Evolutionary conservation across 2,888 invertebrate genomes (phyloP), one percentile per base, ranked within the genome.

Genomic region (Didymodactylos carnosus): DNA sequence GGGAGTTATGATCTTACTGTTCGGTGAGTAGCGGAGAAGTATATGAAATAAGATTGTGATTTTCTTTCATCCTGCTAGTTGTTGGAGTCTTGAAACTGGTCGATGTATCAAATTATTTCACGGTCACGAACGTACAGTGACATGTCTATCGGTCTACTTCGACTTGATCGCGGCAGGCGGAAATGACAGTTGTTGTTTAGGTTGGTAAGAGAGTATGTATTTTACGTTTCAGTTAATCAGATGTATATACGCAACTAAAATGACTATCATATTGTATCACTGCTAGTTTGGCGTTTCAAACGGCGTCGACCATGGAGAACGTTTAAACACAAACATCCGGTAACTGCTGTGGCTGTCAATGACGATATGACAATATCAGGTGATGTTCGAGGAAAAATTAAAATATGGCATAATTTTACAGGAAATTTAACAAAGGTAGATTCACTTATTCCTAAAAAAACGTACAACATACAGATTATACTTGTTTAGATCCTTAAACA

Each of bases 101-200:
- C 80, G 81, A 73, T 83, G 83, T 76, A 75, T 79, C 77, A 80
- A 79, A 77, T 82, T 83, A 70, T 82, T 80, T 75, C 78, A 80
- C 39, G 83, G 83, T 70, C 83, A 83, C 76, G 78, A 79, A 23
- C 82, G 81, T 76, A 82, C 83, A 14, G 79, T 83, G 5, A 74
- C 71, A 46, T 74, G 74, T 46, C 76, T 79, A n/a, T 78, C 79
- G 74, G 78, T 81, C 11, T 76, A 77, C 19, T 79, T 78, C 11
- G 79, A 83, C 69, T 75, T 78, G 7, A 75, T 82, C 51, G 80
- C 79, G 10, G 81, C 82, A 7, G 83, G 83, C 7, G 78, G 81
- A 23, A 80, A 80, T 72, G 83, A 83, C 76, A 79, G 79, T 39
- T 78, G 79, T 35, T 82, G 82, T 77, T 82, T 81, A 81, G 79